phyloP scores from a whole-genome alignment of 2,113 vertebrate genomes.

The Zingel zingel region DNA sequence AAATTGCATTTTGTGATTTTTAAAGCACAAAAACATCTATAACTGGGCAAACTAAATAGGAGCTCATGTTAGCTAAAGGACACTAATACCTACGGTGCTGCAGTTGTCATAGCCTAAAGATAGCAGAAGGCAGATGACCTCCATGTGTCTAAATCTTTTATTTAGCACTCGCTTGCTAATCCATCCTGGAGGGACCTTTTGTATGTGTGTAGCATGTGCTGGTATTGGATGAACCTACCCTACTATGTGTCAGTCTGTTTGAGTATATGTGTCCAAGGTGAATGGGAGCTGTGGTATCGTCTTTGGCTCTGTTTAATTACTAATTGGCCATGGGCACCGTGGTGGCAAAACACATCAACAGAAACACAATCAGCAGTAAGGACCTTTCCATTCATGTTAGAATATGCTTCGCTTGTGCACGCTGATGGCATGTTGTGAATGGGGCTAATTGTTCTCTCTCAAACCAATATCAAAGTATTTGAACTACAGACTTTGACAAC shows the following conservation, averaged over 20 bases:
- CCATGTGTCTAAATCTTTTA: constrained; percentile 19
- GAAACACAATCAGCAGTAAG: constrained; percentile 40
- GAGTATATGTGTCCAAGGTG: constrained; percentile 51
- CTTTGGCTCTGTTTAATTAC: constrained; percentile 80
- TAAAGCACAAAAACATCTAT: background rate
- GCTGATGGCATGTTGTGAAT: background rate
- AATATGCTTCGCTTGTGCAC: background rate
- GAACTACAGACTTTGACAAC: background rate
- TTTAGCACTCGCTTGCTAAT: constrained; percentile 10
- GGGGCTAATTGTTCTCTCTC: background rate
- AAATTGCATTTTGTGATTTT: background rate
- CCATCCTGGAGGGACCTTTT: background rate
- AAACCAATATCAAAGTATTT: background rate
- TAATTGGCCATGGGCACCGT: constrained; percentile 64
- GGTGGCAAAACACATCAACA: constrained; percentile 52
- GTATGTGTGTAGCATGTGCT: background rate
- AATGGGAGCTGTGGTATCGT: constrained; percentile 70
- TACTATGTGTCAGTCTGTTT: constrained; percentile 32
- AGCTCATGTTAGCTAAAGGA: background rate
- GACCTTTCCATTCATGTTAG: constrained; percentile 53
- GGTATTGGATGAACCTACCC: constrained; percentile 20
- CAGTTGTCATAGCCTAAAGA: background rate
- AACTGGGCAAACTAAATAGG: background rate
- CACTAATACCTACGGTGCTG: background rate
- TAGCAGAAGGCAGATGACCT: constrained; percentile 17